Percentiles rank a stretch among this genome's conserved stretches.
phyloP scores from a whole-genome alignment of 2,888 invertebrate genomes.

The Mythimna pallens region DNA sequence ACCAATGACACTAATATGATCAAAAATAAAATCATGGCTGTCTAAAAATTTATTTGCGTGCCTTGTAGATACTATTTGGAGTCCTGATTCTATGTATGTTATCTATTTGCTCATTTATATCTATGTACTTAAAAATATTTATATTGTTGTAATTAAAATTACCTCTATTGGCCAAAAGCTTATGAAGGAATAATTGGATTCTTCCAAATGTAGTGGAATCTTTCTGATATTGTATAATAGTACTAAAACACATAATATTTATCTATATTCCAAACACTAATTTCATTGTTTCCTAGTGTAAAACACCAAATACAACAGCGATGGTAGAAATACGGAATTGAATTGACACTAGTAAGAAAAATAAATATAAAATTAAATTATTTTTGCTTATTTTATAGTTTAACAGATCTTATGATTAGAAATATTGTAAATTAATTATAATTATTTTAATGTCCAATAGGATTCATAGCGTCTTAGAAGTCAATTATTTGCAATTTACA shows the following conservation, averaged over 20 bases:
- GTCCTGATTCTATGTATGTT: slow-evolving; percentile 42
- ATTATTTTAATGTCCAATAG: slow-evolving; percentile 61
- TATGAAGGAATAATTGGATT: slow-evolving; percentile 53
- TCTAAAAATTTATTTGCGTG: slow-evolving; percentile 75
- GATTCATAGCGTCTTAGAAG: slow-evolving; percentile 65
- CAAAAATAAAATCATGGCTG: slow-evolving; percentile 48
- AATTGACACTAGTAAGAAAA: slow-evolving; percentile 49
- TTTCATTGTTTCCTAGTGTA: slow-evolving; percentile 44
- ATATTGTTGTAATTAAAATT: slow-evolving; percentile 13
- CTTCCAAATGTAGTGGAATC: slow-evolving; percentile 74
- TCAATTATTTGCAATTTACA: slow-evolving; percentile 67
- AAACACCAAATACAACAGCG: slow-evolving; percentile 52
- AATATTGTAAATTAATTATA: slow-evolving; percentile 49
- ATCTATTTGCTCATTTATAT: slow-evolving; percentile 47
- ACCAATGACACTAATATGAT: slow-evolving; percentile 14
- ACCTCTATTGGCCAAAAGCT: slow-evolving; percentile 51
- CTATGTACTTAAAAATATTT: slow-evolving; percentile 23
- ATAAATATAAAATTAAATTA: slow-evolving; percentile 33
- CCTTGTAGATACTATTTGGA: slow-evolving; percentile 70
- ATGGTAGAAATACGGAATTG: slow-evolving; percentile 64
- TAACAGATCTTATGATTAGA: slow-evolving; percentile 59
- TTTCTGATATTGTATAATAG: slow-evolving; percentile 66
- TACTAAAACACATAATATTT: slow-evolving; percentile 48
- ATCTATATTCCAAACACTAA: slow-evolving; percentile 53
- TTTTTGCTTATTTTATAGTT: slow-evolving; percentile 53